A percentile compares a stretch with the other conserved stretches of the same genome.
These are phyloP conservation scores for Atta colombica DNA, from an alignment of 1,140 invertebrate genomes.

Conservation along the genomic window DNA sequence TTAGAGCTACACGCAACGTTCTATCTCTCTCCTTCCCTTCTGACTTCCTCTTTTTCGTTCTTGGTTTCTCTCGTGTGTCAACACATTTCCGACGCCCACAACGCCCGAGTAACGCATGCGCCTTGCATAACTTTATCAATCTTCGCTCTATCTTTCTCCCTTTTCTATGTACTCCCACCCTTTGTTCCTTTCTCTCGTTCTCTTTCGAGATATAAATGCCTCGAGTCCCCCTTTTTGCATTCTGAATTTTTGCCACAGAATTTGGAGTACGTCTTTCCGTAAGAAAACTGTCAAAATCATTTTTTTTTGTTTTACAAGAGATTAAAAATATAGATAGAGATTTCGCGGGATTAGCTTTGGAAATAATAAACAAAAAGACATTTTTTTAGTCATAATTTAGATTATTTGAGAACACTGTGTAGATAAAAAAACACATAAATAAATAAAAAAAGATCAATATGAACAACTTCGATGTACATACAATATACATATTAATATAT, in stretches of 20 bases:
- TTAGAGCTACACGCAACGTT: slow-evolving; percentile 60
- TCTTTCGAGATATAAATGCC: slow-evolving; percentile 7
- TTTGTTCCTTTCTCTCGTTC: slow-evolving; percentile 37
- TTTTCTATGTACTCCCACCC: slow-evolving; percentile 28
- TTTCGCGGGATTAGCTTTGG: neutral
- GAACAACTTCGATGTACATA: neutral
- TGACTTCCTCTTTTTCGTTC: slow-evolving; percentile 15
- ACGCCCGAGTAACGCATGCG: slow-evolving; percentile 74
- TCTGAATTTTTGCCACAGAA: neutral
- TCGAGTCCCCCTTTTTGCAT: neutral
- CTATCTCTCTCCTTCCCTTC: slow-evolving; percentile 3
- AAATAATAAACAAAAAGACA: neutral
- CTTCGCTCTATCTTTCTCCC: slow-evolving; percentile 52
- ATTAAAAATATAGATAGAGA: neutral
- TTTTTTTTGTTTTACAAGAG: neutral
- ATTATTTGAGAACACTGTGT: neutral
- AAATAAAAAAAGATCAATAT: neutral
- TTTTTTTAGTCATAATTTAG: neutral
- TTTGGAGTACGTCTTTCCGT: neutral
- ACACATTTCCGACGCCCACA: slow-evolving; percentile 74
- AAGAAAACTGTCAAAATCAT: neutral
- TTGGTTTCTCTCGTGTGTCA: slow-evolving; percentile 70
- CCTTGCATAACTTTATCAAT: slow-evolving; percentile 63
- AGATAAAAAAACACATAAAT: neutral
- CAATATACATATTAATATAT: neutral